Evolutionary conservation across 1,140 invertebrate species (phyloP), one percentile per base, ranked within the genome.

Genomic region (Holotrichia oblita): DNA sequence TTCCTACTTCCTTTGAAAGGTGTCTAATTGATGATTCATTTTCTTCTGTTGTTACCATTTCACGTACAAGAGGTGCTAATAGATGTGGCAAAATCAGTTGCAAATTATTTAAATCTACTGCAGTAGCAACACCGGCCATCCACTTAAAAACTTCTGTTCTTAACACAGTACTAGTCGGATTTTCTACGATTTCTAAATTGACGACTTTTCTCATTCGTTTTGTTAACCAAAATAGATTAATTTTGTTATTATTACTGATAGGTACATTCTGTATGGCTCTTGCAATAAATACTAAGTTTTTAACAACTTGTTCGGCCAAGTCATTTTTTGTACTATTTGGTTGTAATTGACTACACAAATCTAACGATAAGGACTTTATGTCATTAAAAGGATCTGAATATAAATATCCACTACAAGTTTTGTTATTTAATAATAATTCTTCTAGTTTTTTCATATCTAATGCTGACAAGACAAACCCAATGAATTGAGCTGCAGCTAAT

Each of bases 111-210:
- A 89, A 80, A 6, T 89, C 89, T 10, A 94, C 84, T 55, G 91
- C 89, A 4, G 90, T 85, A 20, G 89, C 83, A 10, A 94, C 81
- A 0, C 91, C 93, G 40, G 91, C 93, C n/a, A 93, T 90, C 86
- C 92, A 95, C 80, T 93, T 93, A 78, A 95, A 94, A 17, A 93
- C 93, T 94, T 83, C 79, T 73, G 89, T 91, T 88, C 88, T 91
- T 89, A 87, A 92, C 88, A 82, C 86, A 85, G 80, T 87, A 89
- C 74, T 88, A 87, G 79, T 85, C 87, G 91, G 89, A 24, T 89
- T 84, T 81, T 89, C 89, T 59, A 92, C 90, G 1, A 94, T 88
- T 88, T 96, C 94, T n/a, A 89, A 87, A 83, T 95, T 94, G 0
- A 94, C 88, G 82, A 92, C 90, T 85, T 91, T 92, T 41, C 92